Evolutionary conservation across 2,113 vertebrate species (phyloP).

Genomic region (Antechinus stuartii): DNA sequence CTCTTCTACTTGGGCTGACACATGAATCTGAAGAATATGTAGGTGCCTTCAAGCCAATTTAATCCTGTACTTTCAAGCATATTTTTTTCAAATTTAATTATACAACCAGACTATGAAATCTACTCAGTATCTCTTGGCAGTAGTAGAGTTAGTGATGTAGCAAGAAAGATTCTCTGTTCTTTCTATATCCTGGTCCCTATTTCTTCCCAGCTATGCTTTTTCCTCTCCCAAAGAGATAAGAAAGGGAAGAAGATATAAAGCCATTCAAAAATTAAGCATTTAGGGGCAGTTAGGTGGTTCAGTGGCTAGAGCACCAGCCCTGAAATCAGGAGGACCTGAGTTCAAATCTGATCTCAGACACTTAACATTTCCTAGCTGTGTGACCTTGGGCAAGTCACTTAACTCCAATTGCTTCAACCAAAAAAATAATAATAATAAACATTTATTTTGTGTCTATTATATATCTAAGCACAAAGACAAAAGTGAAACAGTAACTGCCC

Average conservation of each 20-base stretch:
- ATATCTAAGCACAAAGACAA: not conserved
- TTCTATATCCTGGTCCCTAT: conserved; percentile 41
- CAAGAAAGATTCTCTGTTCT: not conserved
- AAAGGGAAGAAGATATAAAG: not conserved
- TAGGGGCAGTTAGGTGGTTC: not conserved
- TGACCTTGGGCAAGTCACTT: too few species aligned
- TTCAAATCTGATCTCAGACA: too few species aligned
- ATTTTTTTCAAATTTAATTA: conserved; percentile 29
- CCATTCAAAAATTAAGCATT: not conserved
- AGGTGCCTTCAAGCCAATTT: conserved; percentile 45
- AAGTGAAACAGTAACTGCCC: not conserved
- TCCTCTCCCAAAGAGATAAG: not conserved
- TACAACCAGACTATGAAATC: conserved; percentile 29
- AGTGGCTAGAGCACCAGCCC: too few species aligned
- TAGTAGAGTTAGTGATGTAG: conserved; percentile 20
- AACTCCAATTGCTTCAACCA: too few species aligned
- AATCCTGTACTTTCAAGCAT: conserved; percentile 30
- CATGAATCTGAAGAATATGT: conserved; percentile 27
- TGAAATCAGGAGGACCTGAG: too few species aligned
- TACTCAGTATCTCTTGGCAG: conserved; percentile 7
- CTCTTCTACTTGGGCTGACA: not conserved
- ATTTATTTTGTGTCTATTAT: not conserved
- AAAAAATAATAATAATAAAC: not conserved
- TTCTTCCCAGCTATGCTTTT: not conserved
- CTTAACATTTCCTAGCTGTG: too few species aligned